Conservation (phyloP, 92 coral and sea anemone species). For the Galaxea fascicularis region DNA sequence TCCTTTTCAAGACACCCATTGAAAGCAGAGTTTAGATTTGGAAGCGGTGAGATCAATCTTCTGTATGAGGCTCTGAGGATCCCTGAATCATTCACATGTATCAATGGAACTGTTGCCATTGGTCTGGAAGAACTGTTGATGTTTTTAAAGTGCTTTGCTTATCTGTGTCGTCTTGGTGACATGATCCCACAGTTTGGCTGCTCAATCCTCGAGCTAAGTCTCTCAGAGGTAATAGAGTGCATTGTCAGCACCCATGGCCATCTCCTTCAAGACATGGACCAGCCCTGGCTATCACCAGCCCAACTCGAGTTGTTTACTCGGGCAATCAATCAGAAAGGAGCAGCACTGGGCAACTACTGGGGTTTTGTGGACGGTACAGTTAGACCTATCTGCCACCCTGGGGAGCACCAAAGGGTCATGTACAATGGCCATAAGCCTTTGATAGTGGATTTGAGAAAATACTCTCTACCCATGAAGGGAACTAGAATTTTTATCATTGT, state of each 20-base stretch:
- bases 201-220: conserved; percentile 65
- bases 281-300: conserved; percentile 58
- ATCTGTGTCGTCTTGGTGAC: conserved; percentile 66
- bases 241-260: conserved; percentile 17
- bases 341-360: conserved; percentile 79
- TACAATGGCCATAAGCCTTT: conserved; percentile 74
- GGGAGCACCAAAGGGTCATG: conserved; percentile 62
- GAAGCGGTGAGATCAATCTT: conserved; percentile 41
- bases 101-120: conserved; percentile 69
- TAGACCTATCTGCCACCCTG: conserved; percentile 69
- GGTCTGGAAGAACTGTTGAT: conserved; percentile 62
- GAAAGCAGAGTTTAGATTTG: conserved; percentile 70
- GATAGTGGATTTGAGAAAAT: conserved; percentile 27
- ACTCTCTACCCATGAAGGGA: conserved; percentile 23
- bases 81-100: conserved; percentile 63
- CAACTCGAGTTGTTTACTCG: conserved; percentile 61
- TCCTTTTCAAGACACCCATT: no score
- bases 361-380: no score
- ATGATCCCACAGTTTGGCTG: conserved; percentile 72
- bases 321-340: conserved; percentile 47
- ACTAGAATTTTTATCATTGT: background rate
- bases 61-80: conserved; percentile 64
- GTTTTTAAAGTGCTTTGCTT: conserved; percentile 60
- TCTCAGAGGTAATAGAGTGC: conserved; percentile 43
- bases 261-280: conserved; percentile 28